Evolutionary conservation across 2,888 invertebrate genomes (phyloP).

Genomic region (Pristionchus arcanus): DNA sequence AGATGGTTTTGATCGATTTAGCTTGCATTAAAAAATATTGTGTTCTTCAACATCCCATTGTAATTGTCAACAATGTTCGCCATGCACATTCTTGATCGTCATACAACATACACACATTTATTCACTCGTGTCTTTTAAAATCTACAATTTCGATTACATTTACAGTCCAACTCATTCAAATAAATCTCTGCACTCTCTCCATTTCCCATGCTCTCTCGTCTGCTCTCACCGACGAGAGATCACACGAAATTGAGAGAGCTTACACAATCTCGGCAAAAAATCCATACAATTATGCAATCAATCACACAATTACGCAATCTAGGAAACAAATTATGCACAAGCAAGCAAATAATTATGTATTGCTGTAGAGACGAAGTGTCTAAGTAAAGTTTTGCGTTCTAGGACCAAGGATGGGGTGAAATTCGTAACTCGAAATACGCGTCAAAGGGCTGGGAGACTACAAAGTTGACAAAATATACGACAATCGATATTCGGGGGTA

Average conservation of each 20-base stretch:
- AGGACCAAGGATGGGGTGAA: slow-evolving; percentile 26
- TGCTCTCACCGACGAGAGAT: neutral
- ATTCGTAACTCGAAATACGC: slow-evolving; percentile 15
- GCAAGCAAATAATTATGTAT: neutral
- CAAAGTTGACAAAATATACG: neutral
- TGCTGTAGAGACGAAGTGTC: slow-evolving; percentile 21
- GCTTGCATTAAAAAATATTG: no score
- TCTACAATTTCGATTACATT: neutral
- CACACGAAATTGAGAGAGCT: neutral
- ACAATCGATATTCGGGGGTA: neutral
- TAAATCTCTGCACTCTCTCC: neutral
- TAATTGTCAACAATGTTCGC: no score
- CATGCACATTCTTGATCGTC: no score
- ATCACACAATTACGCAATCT: neutral
- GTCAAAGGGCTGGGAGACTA: neutral
- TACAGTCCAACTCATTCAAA: neutral
- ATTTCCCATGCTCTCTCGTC: neutral
- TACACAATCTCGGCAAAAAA: neutral
- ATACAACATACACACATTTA: neutral
- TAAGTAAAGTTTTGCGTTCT: slow-evolving; percentile 26
- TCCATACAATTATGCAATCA: neutral
- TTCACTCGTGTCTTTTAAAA: neutral
- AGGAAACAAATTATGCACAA: neutral
- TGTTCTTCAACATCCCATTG: no score
- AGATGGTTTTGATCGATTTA: no score